Percentiles rank a stretch among this genome's conserved stretches.
Conservation (phyloP, 2,797 vertebrate genomes). For the Tiaroga cobitis region DNA sequence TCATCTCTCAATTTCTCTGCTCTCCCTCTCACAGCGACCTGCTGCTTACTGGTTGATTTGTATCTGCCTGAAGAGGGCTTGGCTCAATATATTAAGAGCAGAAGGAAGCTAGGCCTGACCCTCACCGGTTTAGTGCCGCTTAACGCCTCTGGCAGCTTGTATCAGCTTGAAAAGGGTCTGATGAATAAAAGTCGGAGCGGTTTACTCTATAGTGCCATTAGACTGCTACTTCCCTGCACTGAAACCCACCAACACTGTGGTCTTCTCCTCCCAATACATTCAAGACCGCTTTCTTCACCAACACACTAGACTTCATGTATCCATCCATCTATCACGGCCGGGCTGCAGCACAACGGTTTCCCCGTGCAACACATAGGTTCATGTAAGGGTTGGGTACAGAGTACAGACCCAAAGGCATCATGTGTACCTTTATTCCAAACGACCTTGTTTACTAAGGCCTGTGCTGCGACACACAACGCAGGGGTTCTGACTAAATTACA, state of each 20-base stretch:
- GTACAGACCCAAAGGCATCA: slow-evolving; percentile 68
- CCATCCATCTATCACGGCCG: background rate
- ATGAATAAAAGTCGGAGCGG: slow-evolving; percentile 55
- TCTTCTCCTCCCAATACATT: slow-evolving; percentile 9
- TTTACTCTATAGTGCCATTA: slow-evolving; percentile 71
- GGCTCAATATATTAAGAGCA: slow-evolving; percentile 46
- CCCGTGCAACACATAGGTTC: slow-evolving; percentile 58
- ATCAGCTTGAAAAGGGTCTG: slow-evolving; percentile 38
- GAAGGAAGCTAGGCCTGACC: slow-evolving; percentile 32
- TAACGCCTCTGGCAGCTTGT: slow-evolving; percentile 43
- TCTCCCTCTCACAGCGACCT: slow-evolving; percentile 26
- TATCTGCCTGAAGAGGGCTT: slow-evolving; percentile 30
- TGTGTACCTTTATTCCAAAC: slow-evolving; percentile 81
- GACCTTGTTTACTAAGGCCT: slow-evolving; percentile 81
- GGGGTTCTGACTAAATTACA: slow-evolving; percentile 74
- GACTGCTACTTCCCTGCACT: slow-evolving; percentile 62
- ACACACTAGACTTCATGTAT: slow-evolving; percentile 5
- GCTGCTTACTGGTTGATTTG: slow-evolving; percentile 42
- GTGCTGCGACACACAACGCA: slow-evolving; percentile 68
- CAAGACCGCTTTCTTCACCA: background rate
- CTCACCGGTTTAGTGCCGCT: slow-evolving; percentile 38
- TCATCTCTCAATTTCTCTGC: background rate
- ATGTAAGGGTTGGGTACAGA: slow-evolving; percentile 55
- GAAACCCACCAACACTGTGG: slow-evolving; percentile 60
- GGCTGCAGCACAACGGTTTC: slow-evolving; percentile 29